A percentile compares a stretch with the other conserved stretches of the same genome.
These are phyloP conservation scores for Lytechinus variegatus DNA, from an alignment of 35 echinoderm and acorn worm genomes.

Conservation along the genomic window DNA sequence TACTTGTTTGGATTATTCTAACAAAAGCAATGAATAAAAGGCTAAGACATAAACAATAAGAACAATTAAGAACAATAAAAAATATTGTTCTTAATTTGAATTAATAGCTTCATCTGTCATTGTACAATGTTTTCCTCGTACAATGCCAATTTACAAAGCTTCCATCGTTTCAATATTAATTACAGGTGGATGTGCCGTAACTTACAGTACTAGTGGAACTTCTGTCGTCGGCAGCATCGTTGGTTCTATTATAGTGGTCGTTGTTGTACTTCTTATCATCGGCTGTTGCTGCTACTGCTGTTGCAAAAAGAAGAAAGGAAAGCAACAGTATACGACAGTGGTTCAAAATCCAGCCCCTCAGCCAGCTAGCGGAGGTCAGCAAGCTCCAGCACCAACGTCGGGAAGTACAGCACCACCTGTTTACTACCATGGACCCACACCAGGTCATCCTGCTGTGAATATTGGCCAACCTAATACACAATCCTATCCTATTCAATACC, in stretches of 20 bases:
- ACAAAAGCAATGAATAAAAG: no score
- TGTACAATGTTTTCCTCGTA: no score
- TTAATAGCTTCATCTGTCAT: no score
- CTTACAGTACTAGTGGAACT: no score
- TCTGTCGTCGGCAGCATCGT: neutral
- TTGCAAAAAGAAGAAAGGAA: neutral
- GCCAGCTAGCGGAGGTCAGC: neutral
- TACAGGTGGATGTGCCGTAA: neutral
- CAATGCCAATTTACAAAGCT: no score
- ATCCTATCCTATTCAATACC: neutral
- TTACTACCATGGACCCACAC: neutral
- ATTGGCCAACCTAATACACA: neutral
- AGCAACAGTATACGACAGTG: neutral
- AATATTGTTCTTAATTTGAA: no score
- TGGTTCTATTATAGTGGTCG: neutral
- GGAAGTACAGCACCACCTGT: neutral
- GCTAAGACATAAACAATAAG: no score
- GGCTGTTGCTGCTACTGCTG: constrained; percentile 6
- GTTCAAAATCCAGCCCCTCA: neutral
- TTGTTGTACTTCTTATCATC: neutral
- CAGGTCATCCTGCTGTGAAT: neutral
- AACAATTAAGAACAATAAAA: no score
- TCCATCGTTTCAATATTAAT: neutral
- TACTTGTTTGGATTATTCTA: no score
- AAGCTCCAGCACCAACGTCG: neutral